Percentiles rank a stretch among this genome's conserved stretches.
Conservation (phyloP, 1,140 invertebrate genomes). For the Drosophila carrolli region DNA sequence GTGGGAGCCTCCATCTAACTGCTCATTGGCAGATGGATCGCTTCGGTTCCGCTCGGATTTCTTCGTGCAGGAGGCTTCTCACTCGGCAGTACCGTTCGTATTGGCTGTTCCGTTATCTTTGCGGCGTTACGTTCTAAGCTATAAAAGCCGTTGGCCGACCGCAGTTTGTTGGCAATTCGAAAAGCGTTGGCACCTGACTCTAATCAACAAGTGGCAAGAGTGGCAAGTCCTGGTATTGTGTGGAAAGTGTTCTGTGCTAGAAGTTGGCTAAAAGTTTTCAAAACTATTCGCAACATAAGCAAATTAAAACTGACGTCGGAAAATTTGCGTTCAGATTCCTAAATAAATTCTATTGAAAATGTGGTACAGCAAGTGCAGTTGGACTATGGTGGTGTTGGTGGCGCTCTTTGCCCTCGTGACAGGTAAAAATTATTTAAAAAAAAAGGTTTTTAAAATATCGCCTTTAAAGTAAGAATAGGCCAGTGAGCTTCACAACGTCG, state of each 20-base stretch:
- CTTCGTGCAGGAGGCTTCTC: slow-evolving; percentile 34
- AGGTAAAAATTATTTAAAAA: slow-evolving; percentile 46
- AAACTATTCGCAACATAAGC: slow-evolving; percentile 21
- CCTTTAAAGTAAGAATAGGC: background rate
- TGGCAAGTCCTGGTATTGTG: slow-evolving; percentile 12
- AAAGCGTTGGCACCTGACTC: slow-evolving; percentile 55
- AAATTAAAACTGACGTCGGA: slow-evolving; percentile 41
- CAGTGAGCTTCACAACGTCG: background rate
- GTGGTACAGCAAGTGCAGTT: slow-evolving; percentile 70
- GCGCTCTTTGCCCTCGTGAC: slow-evolving; percentile 57
- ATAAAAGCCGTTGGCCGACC: slow-evolving; percentile 70
- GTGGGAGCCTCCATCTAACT: slow-evolving; percentile 46
- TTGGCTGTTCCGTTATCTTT: slow-evolving; percentile 66
- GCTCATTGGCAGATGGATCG: slow-evolving; percentile 63
- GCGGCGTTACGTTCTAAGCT: slow-evolving; percentile 38
- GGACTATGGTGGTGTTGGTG: slow-evolving; percentile 65
- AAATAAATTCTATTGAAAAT: slow-evolving; percentile 35
- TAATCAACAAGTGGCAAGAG: slow-evolving; percentile 24
- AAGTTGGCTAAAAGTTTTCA: slow-evolving; percentile 33
- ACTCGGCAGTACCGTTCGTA: slow-evolving; percentile 50
- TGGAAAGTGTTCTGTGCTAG: slow-evolving; percentile 22
- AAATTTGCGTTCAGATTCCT: slow-evolving; percentile 25
- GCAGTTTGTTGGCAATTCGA: slow-evolving; percentile 71
- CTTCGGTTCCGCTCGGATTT: slow-evolving; percentile 30
- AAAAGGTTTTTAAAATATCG: background rate